Evolutionary conservation across 2,888 invertebrate genomes (phyloP).

Genomic region (Drosophila subquinaria): DNA sequence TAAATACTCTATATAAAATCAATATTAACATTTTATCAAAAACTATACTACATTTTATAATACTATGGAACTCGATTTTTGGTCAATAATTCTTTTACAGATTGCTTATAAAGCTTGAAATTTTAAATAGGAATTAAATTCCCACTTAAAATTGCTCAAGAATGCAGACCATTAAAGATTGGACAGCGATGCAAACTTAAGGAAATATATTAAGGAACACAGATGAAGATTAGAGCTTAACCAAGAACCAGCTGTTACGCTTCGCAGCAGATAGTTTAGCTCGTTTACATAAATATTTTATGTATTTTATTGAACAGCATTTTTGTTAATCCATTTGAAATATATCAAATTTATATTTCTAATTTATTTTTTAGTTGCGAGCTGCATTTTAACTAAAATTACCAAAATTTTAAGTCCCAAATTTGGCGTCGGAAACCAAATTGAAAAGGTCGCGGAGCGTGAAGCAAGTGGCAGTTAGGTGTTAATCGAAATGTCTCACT

Average conservation of each 20-base stretch:
- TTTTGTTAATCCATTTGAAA: not conserved
- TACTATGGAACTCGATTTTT: too few species aligned
- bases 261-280: not conserved
- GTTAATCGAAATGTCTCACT: conserved; percentile 60
- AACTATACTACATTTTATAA: too few species aligned
- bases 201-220: too few species aligned
- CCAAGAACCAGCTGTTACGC: too few species aligned
- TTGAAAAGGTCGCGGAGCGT: conserved; percentile 8
- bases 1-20: not conserved
- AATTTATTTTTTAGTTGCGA: not conserved
- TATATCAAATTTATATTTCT: not conserved
- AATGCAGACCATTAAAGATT: too few species aligned
- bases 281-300: not conserved
- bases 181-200: too few species aligned
- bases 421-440: conserved; percentile 1
- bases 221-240: too few species aligned
- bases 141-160: too few species aligned
- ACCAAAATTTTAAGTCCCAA: conserved; percentile 21
- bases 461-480: conserved; percentile 45
- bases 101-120: not conserved
- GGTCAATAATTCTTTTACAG: not conserved
- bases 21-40: not conserved
- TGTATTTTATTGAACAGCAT: not conserved
- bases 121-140: not conserved
- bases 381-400: conserved; percentile 4